A percentile compares a stretch with the other conserved stretches of the same genome.
Conservation (phyloP, 2,888 invertebrate genomes). For the Timema podura region DNA sequence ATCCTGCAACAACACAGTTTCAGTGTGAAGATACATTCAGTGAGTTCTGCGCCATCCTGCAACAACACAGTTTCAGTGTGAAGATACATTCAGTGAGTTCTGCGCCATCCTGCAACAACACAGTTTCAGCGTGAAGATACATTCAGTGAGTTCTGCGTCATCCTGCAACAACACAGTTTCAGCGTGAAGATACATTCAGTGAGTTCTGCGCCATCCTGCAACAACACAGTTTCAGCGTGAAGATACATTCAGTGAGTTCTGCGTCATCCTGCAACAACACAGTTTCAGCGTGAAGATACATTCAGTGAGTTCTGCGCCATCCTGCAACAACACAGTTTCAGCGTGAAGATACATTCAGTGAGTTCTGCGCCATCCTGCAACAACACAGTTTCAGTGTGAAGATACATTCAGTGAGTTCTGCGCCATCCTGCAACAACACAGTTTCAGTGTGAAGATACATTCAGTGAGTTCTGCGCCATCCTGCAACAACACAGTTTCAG, state of each 20-base stretch:
- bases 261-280: conserved; percentile 40
- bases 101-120: conserved; percentile 85
- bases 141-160: conserved; percentile 96
- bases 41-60: too few species aligned
- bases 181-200: conserved; percentile 91
- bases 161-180: conserved; percentile 79
- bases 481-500: conserved; percentile 49
- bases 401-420: too few species aligned
- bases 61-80: conserved; percentile 79
- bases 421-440: conserved; percentile 46
- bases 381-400: too few species aligned
- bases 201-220: conserved; percentile 96
- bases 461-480: conserved; percentile 96
- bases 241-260: too few species aligned
- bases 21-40: too few species aligned
- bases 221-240: conserved; percentile 25
- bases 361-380: too few species aligned
- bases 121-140: conserved; percentile 93
- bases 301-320: conserved; percentile 96
- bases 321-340: conserved; percentile 50
- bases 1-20: too few species aligned
- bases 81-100: conserved; percentile 93
- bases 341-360: too few species aligned
- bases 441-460: conserved; percentile 94
- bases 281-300: conserved; percentile 96